These are phyloP conservation scores for Decapterus maruadsi DNA, from an alignment of 2,797 vertebrate species.

Conservation along the genomic window DNA sequence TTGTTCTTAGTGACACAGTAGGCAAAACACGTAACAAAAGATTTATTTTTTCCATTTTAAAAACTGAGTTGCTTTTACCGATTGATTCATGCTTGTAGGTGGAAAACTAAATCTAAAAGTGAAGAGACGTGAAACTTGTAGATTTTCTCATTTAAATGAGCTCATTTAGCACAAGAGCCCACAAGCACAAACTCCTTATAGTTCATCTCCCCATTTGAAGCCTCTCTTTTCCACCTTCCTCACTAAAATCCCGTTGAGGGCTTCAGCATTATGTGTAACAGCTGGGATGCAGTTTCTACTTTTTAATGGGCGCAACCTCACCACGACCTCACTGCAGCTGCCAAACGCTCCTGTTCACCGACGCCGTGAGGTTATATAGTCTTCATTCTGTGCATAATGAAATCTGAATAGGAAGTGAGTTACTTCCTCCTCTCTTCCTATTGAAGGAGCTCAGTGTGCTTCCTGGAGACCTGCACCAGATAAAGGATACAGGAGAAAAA, in stretches of 20 bases:
- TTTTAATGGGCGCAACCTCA: slow-evolving; percentile 57
- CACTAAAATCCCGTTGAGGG: slow-evolving; percentile 16
- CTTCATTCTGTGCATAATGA: slow-evolving; percentile 47
- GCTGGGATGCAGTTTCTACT: slow-evolving; percentile 47
- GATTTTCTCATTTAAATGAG: background rate
- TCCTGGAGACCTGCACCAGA: slow-evolving; percentile 45
- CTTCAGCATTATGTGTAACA: slow-evolving; percentile 20
- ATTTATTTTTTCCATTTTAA: background rate
- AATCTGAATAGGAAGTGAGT: slow-evolving; percentile 60
- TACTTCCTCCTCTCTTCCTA: slow-evolving; percentile 31
- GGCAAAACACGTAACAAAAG: background rate
- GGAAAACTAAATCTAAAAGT: slow-evolving; percentile 2
- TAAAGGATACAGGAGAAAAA: slow-evolving; percentile 49
- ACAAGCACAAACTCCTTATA: background rate
- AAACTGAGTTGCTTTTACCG: background rate
- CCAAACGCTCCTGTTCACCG: slow-evolving; percentile 32
- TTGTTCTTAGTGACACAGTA: background rate
- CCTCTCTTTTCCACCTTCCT: slow-evolving; percentile 4
- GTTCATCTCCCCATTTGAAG: background rate
- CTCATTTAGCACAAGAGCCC: background rate
- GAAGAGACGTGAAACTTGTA: background rate
- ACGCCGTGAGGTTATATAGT: slow-evolving; percentile 15
- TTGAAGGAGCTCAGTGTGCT: slow-evolving; percentile 31
- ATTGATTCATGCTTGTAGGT: background rate
- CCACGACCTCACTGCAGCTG: slow-evolving; percentile 19